Conservation (phyloP, 1,140 invertebrate genomes). For the Diorhabda carinulata region DNA sequence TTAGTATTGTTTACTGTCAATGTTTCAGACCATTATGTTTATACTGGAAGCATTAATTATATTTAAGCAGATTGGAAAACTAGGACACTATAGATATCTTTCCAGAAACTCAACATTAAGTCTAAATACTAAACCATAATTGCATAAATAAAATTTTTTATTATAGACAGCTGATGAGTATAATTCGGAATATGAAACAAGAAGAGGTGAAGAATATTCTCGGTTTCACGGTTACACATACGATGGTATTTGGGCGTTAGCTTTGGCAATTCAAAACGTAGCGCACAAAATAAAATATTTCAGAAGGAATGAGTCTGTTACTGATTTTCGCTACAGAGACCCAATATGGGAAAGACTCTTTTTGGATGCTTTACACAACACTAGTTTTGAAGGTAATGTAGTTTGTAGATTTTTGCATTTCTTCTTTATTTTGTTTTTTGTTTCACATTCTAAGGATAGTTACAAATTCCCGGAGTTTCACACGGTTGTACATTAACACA, state of each 20-base stretch:
- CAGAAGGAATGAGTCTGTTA: slow-evolving; percentile 67
- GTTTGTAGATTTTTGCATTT: too few relatives aligned
- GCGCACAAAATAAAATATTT: slow-evolving; percentile 60
- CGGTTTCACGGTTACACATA: slow-evolving; percentile 96
- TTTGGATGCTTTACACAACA: slow-evolving; percentile 81
- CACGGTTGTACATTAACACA: too few relatives aligned
- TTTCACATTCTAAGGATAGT: too few relatives aligned
- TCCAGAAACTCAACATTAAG: too few relatives aligned
- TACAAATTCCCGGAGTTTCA: too few relatives aligned
- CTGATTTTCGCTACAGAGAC: slow-evolving; percentile 79
- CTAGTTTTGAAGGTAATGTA: slow-evolving; percentile 81
- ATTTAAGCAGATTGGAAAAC: too few relatives aligned
- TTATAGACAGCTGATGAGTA: slow-evolving; percentile 86
- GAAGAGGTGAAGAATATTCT: slow-evolving; percentile 78
- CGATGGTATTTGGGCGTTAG: slow-evolving; percentile 93
- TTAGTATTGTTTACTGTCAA: too few relatives aligned
- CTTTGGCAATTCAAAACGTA: slow-evolving; percentile 84
- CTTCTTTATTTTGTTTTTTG: too few relatives aligned
- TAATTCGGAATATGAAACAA: slow-evolving; percentile 74
- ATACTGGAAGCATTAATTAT: too few relatives aligned
- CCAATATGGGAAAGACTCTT: slow-evolving; percentile 85
- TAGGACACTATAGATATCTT: too few relatives aligned
- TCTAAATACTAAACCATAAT: too few relatives aligned
- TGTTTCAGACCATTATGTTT: too few relatives aligned
- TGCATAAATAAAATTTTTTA: slow-evolving; percentile 8